Evolutionary conservation across 2,888 invertebrate species (phyloP), one percentile per base, ranked within the genome.

Genomic region (Cepaea hortensis): DNA sequence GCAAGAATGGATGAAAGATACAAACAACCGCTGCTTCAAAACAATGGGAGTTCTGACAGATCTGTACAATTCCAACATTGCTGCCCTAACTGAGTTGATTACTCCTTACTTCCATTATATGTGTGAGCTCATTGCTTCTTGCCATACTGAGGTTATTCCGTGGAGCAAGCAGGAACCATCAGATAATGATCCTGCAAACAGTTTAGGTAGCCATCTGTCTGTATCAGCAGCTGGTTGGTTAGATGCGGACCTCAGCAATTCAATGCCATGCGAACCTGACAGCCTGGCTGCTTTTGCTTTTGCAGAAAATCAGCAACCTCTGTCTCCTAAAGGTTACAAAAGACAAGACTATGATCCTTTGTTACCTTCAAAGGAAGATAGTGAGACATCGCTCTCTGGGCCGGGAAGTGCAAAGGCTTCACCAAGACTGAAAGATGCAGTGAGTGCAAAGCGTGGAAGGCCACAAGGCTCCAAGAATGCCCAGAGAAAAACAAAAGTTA

Each of bases 21-120:
- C 82, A 2, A 76, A 35, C 68, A 81, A 65, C 68, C 82, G 77
- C 5, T 86, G 86, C 70, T 82, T 86, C 18, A 81, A 86, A 35
- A 86, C 86, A 18, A 76, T 86, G 82, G 82, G 76, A 65, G 72
- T 82, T 15, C 76, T 86, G 11, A 76, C 86, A 46, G 82, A 86
- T 11, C 15, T 82, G 50, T 86, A 86, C 50, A 81, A 86, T 48
- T 79, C 86, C 13, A 86, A 86, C 20, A 82, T 86, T 46, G 35
- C 76, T n/a, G 80, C 72, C 7, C 70, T 86, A 46, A 82, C 76
- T 68, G 86, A 86, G 35, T 65, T 86, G 7, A 86, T 86, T 6
- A 86, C 86, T 6, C 86, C 86, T 2, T 86, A 86, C 48, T 86
- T 86, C 46, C 86, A 86, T 65, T 65, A 86, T 35, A 68, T 86